These are phyloP conservation scores for Ophiothrix spiculata DNA, from an alignment of 35 echinoderm and acorn worm genomes.

Conservation along the genomic window DNA sequence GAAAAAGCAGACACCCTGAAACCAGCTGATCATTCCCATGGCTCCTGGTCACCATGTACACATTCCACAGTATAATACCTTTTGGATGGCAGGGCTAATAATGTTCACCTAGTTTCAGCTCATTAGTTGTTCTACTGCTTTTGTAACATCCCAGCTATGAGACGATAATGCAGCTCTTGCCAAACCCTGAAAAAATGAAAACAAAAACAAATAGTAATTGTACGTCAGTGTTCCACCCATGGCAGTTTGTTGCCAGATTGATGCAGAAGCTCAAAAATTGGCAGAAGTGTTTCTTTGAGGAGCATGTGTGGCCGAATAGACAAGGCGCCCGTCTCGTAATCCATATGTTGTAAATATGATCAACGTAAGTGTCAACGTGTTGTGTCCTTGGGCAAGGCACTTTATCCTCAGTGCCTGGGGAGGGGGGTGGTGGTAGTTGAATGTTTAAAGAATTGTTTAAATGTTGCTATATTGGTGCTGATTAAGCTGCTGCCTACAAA, in stretches of 20 bases:
- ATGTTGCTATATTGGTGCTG: too few species aligned
- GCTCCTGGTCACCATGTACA: too few species aligned
- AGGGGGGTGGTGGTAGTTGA: too few species aligned
- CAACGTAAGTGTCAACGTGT: too few species aligned
- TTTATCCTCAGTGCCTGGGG: too few species aligned
- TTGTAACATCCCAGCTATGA: constrained; percentile 77
- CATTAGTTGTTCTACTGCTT: constrained; percentile 80
- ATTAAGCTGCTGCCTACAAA: too few species aligned
- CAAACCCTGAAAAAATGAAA: constrained; percentile 22
- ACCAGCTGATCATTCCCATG: too few species aligned
- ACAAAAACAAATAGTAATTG: neutral
- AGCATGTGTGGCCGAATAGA: neutral
- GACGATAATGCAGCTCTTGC: constrained; percentile 80
- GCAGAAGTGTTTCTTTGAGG: neutral
- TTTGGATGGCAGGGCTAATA: neutral
- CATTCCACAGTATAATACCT: too few species aligned
- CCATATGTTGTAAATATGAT: neutral
- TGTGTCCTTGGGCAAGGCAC: too few species aligned
- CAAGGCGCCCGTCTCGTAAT: neutral
- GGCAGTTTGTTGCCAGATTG: neutral
- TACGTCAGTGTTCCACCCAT: neutral
- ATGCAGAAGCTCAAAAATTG: neutral
- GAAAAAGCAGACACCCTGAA: too few species aligned
- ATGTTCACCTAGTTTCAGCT: constrained; percentile 40
- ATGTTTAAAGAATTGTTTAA: too few species aligned